Evolutionary conservation across 1,140 invertebrate species (phyloP), one percentile per base, ranked within the genome.

Genomic region (Drosophila orosa): DNA sequence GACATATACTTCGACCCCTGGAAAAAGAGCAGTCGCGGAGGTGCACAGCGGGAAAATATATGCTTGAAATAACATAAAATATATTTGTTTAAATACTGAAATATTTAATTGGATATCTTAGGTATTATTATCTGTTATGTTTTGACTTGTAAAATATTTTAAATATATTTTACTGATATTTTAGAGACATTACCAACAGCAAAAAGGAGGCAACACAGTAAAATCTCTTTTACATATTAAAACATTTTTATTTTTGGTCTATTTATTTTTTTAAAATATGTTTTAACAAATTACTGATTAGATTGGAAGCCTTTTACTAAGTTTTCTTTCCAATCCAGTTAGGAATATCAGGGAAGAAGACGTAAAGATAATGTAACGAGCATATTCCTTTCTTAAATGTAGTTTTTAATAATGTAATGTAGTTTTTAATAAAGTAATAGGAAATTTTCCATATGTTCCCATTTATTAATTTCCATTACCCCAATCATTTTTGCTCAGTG

Each of bases 1-100:
- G 52, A 52, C 72, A 57, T 48, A 47, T 48, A 37, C 62, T 52
- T 67, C 72, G 63, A 80, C 47, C 67, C 67, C 25, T 56, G 33
- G 33, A 27, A 76, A 78, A 78, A 58, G 66, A 71, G 33, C 66
- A 72, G 31, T 42, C 19, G 4, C 24, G 7, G 12, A 15, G n/a
- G 3, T 66, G 0, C 33, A 63, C 65, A 17, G 22, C 1, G n/a
- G 10, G 27, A 42, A 68, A 54, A 52, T 15, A 25, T 33, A 0
- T 5, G 9, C 2, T 52, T 5, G 0, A 2, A 9, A 52, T 9
- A 13, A 3, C 5, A 9, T 33, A 25, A 61, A 61, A 55, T 50
- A 22, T 47, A 10, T 27, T 10, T 25, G n/a, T 24, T 8, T 24
- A 13, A 15, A 15, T 15, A 1, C 3, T 15, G 5, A n/a, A 45